Evolutionary conservation across 2,113 vertebrate genomes (phyloP), one percentile per base, ranked within the genome.

Genomic region (Antechinus stuartii): DNA sequence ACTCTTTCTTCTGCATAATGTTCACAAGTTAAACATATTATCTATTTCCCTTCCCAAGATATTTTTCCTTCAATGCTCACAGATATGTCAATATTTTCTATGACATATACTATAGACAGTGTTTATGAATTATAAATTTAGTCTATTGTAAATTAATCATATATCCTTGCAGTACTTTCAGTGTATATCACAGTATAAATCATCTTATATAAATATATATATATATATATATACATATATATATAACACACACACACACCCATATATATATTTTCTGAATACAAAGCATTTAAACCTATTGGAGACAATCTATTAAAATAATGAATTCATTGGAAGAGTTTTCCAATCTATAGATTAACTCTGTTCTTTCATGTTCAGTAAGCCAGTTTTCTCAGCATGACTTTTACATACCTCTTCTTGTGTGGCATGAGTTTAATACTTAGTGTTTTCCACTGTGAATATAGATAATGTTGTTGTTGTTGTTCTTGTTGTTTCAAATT

Each of bases 101-200:
- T 98, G 97, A 98, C 98, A 98, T 99, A 98, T 99, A 98, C 99
- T 35, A 99, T 99, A 99, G 99, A 99, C 99, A 99, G 94, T 98
- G 99, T 99, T 99, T 99, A 99, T 99, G 99, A 99, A 99, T 99
- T 98, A 99, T 98, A 98, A 99, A 98, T 98, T 99, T 99, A 99
- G 98, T 98, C 98, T 98, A 96, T 98, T 99, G 99, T 99, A 99
- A 99, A 99, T 99, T 96, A 99, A 97, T 98, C 98, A 97, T 99
- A 98, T 99, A 99, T 98, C 99, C 99, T 99, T 99, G 99, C 99
- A 99, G 98, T 99, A 98, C 99, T 99, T 99, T 98, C 98, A 98
- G 97, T 97, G 97, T 99, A 97, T 98, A 98, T 97, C 97, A 97
- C 97, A 97, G 97, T 99, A 99, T 99, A 98, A 98, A 98, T 99